Conservation (phyloP, 2,113 vertebrate species). For the Brachionichthys hirsutus region DNA sequence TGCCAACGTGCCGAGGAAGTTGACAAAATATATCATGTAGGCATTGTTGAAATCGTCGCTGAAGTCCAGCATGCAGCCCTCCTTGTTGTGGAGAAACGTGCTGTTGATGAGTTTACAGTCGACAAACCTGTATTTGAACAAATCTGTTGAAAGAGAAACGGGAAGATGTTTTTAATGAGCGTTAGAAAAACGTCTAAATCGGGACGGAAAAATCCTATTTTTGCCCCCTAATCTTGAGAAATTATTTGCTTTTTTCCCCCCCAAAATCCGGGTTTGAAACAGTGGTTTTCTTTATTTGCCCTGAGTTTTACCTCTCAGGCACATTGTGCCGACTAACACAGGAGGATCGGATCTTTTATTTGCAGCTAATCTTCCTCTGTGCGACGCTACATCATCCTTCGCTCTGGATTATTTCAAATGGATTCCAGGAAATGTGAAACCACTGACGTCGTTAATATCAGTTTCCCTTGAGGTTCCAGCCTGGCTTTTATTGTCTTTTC, state of each 20-base stretch:
- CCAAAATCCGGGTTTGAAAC: too few species aligned
- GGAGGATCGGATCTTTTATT: too few species aligned
- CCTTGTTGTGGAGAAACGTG: conserved; percentile 95
- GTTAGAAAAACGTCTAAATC: too few species aligned
- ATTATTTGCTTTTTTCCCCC: too few species aligned
- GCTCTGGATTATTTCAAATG: background rate
- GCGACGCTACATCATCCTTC: too few species aligned
- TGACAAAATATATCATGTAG: conserved; percentile 99
- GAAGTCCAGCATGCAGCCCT: conserved; percentile 95
- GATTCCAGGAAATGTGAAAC: background rate
- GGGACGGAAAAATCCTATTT: too few species aligned
- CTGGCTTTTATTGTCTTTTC: background rate
- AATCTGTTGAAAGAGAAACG: conserved; percentile 75
- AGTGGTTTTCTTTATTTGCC: too few species aligned
- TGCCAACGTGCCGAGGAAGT: conserved; percentile 92
- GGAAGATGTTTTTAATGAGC: too few species aligned
- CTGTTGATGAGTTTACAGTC: conserved; percentile 90
- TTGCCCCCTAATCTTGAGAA: too few species aligned
- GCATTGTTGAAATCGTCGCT: conserved; percentile 92
- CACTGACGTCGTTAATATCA: background rate
- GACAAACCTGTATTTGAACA: conserved; percentile 94
- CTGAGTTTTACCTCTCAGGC: too few species aligned
- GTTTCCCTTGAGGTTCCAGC: background rate
- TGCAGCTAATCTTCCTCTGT: too few species aligned
- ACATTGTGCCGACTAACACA: too few species aligned